Percentiles rank a stretch among this genome's conserved stretches.
These are phyloP conservation scores for Perodicticus potto DNA, from an alignment of 2,797 vertebrate species.

Conservation along the genomic window DNA sequence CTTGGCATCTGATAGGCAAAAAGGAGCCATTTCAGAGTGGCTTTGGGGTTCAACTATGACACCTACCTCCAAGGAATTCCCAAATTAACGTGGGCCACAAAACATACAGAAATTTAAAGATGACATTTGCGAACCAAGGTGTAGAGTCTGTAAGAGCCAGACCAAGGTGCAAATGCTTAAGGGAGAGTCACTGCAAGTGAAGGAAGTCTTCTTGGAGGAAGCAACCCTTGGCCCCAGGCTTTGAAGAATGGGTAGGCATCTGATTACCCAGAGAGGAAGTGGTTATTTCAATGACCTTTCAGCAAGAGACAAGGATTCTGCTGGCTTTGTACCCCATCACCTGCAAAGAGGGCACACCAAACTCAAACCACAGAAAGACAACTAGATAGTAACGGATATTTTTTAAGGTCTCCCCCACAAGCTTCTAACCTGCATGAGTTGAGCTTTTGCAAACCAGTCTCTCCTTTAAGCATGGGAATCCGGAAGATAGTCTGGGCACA, in stretches of 20 bases:
- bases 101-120: not conserved
- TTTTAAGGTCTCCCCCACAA: not conserved
- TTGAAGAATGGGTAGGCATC: not conserved
- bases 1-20: not conserved
- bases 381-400: not conserved
- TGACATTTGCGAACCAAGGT: too few relatives aligned
- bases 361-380: not conserved
- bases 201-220: not conserved
- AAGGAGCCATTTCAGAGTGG: not conserved
- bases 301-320: not conserved
- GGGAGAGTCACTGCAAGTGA: not conserved
- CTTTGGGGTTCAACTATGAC: not conserved
- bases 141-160: not conserved
- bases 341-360: not conserved
- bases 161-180: accelerated
- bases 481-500: not conserved
- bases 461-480: not conserved
- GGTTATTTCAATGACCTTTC: not conserved
- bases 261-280: not conserved
- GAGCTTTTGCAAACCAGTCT: not conserved
- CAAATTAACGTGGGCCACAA: not conserved
- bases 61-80: not conserved
- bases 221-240: not conserved
- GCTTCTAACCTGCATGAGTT: too few relatives aligned
- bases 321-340: not conserved